Evolutionary conservation across 1,140 invertebrate genomes (phyloP).

Genomic region (Zaprionus tsacasi): DNA sequence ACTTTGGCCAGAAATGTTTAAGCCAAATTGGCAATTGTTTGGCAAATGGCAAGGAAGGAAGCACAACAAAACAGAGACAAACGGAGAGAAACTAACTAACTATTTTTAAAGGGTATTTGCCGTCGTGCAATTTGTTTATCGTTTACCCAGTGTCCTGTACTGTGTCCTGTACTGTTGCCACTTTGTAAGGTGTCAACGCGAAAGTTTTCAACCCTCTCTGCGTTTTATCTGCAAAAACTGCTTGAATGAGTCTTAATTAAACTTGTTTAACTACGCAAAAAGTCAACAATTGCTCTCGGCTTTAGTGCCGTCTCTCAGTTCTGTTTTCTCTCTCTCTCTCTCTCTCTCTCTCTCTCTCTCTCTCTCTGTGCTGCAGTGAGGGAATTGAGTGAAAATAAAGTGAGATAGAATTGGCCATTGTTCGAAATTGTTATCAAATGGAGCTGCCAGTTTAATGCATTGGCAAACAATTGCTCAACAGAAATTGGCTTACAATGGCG

Average conservation of each 20-base stretch:
- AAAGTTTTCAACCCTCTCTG: conserved; percentile 10
- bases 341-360: neutral
- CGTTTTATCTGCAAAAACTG: conserved; percentile 11
- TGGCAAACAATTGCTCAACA: conserved; percentile 66
- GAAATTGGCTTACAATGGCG: conserved; percentile 45
- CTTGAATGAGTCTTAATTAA: conserved; percentile 49
- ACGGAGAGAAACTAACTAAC: conserved; percentile 19
- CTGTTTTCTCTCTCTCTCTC: neutral
- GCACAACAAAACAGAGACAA: no score
- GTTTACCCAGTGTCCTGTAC: neutral
- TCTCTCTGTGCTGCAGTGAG: neutral
- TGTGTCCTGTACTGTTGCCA: conserved; percentile 33
- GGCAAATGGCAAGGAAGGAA: conserved; percentile 23
- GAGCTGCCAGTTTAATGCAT: conserved; percentile 65
- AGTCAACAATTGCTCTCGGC: conserved; percentile 40
- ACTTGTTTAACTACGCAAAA: conserved; percentile 55
- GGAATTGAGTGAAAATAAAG: conserved; percentile 42
- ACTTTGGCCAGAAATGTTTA: conserved; percentile 66
- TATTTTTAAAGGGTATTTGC: conserved; percentile 6
- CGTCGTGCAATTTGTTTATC: conserved; percentile 46
- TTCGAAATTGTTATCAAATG: conserved; percentile 54
- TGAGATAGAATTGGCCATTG: conserved; percentile 43
- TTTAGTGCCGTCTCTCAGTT: neutral
- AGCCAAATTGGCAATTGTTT: conserved; percentile 78
- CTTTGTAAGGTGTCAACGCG: conserved; percentile 34